These are phyloP conservation scores for Stenichneumon culpator DNA, from an alignment of 2,888 invertebrate genomes.

Conservation along the genomic window DNA sequence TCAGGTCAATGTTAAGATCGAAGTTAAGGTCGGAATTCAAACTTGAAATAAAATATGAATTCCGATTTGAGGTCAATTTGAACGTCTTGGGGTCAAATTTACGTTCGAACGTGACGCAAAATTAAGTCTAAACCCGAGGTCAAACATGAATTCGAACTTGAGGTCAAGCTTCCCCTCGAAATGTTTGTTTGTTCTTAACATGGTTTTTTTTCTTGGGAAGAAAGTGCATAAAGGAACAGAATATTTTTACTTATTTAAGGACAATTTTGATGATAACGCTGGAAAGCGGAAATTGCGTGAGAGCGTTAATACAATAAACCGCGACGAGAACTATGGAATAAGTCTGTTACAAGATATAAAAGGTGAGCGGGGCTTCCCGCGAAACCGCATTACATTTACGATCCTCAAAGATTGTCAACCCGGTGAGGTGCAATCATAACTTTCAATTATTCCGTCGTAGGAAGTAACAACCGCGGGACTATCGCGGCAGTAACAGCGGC, in stretches of 20 bases:
- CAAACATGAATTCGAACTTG: background rate
- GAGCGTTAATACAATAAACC: background rate
- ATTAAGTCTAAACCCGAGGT: background rate
- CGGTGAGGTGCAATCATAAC: slow-evolving; percentile 16
- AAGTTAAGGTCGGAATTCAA: background rate
- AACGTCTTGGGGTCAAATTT: background rate
- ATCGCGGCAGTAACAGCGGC: slow-evolving; percentile 52
- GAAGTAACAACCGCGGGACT: slow-evolving; percentile 23
- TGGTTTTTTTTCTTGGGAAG: background rate
- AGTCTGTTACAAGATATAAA: background rate
- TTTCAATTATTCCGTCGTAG: slow-evolving; percentile 36
- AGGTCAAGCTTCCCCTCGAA: background rate
- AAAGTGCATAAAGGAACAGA: background rate
- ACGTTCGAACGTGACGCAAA: background rate
- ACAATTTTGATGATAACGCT: background rate
- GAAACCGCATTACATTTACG: slow-evolving; percentile 52
- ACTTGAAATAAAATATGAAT: background rate
- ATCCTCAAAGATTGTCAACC: slow-evolving; percentile 32
- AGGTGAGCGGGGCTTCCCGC: slow-evolving; percentile 37
- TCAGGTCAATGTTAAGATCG: background rate
- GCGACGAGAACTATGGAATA: background rate
- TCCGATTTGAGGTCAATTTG: background rate
- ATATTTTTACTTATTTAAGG: background rate
- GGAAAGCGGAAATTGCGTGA: background rate
- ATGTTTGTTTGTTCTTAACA: too few species aligned